Evolutionary conservation across 2,888 invertebrate species (phyloP).

Genomic region (Ormyrus thymus): DNA sequence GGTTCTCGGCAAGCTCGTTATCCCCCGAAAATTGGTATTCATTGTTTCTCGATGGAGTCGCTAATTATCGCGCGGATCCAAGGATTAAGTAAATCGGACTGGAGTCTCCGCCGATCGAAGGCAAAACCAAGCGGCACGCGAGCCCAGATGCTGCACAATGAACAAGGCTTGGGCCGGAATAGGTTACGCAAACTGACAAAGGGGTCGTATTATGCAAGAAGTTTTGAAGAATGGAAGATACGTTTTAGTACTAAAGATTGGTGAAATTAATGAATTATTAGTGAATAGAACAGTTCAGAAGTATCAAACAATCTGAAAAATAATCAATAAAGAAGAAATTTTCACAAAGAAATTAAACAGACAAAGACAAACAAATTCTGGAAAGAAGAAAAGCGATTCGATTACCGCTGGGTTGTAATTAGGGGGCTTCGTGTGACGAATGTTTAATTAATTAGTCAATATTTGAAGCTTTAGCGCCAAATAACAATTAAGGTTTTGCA

Average conservation of each 20-base stretch:
- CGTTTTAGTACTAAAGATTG: no score
- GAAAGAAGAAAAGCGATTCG: conserved; percentile 12
- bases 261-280: no score
- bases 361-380: conserved; percentile 16
- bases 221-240: no score
- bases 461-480: conserved; percentile 18
- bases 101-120: neutral
- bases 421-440: conserved; percentile 33
- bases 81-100: conserved; percentile 66
- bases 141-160: conserved; percentile 4
- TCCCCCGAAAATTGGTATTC: conserved; percentile 65
- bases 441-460: conserved; percentile 46
- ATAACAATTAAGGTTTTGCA: neutral
- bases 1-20: conserved; percentile 56
- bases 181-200: neutral
- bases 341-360: conserved; percentile 14
- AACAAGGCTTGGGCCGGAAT: neutral
- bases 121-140: neutral
- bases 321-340: no score
- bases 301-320: no score
- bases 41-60: conserved; percentile 66
- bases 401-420: conserved; percentile 30
- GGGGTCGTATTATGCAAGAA: neutral
- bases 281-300: no score
- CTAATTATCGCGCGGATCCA: conserved; percentile 62